Conservation (phyloP, 2,888 invertebrate species). For the Gymnosoma rotundatum region DNA sequence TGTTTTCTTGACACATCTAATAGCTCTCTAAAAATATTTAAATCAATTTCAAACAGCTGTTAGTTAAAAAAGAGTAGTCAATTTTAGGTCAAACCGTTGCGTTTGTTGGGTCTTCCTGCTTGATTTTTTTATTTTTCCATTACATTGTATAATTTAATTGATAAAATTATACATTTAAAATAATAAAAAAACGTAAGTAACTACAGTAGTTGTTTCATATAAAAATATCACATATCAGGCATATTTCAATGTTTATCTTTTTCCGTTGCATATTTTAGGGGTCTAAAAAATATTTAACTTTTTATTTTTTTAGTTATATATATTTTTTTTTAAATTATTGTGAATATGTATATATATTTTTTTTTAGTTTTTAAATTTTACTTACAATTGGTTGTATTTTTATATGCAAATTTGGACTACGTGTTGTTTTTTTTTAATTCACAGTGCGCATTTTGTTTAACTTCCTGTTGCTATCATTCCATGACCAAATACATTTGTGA, state of each 20-base stretch:
- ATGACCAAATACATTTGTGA: constrained; percentile 60
- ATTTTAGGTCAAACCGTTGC: too few relatives aligned
- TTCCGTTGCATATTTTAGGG: constrained; percentile 3
- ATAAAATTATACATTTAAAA: constrained; percentile 31
- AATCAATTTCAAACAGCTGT: too few relatives aligned
- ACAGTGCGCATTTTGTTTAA: constrained; percentile 46
- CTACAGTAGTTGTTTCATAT: too few relatives aligned
- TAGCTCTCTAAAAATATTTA: too few relatives aligned
- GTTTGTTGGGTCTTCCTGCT: not conserved
- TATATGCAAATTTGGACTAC: not conserved
- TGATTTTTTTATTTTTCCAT: not conserved
- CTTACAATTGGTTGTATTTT: constrained; percentile 40
- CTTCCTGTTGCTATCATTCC: constrained; percentile 62
- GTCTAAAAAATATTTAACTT: not conserved
- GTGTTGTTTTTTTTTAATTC: constrained; percentile 16
- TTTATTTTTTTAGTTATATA: not conserved
- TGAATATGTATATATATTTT: not conserved
- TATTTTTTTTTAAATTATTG: not conserved
- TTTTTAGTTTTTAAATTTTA: constrained; percentile 14
- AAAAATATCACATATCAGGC: constrained; percentile 22
- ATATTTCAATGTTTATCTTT: constrained; percentile 24
- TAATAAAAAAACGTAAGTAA: too few relatives aligned
- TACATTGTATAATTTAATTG: constrained; percentile 40
- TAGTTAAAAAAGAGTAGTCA: too few relatives aligned
- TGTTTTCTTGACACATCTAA: too few relatives aligned